Evolutionary conservation across 2,797 vertebrate genomes (phyloP), one percentile per base, ranked within the genome.

Genomic region (Agapornis canus): DNA sequence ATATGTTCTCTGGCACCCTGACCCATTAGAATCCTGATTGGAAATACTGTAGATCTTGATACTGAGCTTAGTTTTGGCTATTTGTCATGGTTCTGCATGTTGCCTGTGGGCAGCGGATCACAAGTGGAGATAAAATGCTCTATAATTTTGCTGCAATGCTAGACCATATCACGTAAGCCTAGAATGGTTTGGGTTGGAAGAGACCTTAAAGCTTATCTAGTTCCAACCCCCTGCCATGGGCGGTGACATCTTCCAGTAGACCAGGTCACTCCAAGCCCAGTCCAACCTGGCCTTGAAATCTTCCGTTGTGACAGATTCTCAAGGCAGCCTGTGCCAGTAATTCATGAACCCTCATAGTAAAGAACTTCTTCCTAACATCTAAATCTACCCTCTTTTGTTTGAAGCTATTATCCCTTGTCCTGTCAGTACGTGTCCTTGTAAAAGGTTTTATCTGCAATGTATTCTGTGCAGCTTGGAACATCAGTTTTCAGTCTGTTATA

Each of bases 401-500:
- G 32, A 23, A 57, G n/a, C 21, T 14, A 25, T 32, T 35, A 35
- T 21, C 31, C 13, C 54, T 56, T 56, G 54, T 56, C 14, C n/a
- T 35, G n/a, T 56, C 54, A 23, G n/a, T 56, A 23, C 9, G 23
- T 56, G 54, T n/a, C n/a, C n/a, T 56, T 56, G 54, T 56, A 23
- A 56, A 56, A 32, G 15, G 54, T 63, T 92, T 85, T 82, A 72
- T 82, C 40, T 92, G 66, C 47, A 72, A 49, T 66, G 43, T 84
- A 40, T 65, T 70, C 49, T 84, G 26, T 89, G 43, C 27, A 70
- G 19, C 78, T 22, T 56, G n/a, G n/a, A 89, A 87, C 84, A 73
- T 85, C 40, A 56, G 40, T 89, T 92, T 92, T 91, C 22, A 52
- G 51, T 91, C 71, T 77, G 80, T 94, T 93, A 52, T 18, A 29